phyloP scores from a whole-genome alignment of 1,140 invertebrate species.

The Drosophila tani region DNA sequence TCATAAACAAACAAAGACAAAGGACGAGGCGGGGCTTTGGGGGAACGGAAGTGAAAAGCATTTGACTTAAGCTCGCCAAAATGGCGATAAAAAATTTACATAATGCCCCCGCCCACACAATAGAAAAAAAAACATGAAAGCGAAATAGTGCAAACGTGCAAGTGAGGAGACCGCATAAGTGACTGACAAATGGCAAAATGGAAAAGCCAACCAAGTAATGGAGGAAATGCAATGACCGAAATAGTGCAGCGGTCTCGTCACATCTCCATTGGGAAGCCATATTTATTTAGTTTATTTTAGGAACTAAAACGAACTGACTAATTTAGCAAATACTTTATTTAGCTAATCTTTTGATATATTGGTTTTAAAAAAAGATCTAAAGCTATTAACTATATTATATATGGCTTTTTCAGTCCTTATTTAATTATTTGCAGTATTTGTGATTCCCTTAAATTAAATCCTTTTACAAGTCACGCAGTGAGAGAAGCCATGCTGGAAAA shows the following conservation, averaged over 20 bases:
- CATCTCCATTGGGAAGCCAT: neutral
- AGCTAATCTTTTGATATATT: too few relatives aligned
- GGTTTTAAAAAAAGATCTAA: too few relatives aligned
- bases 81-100: slow-evolving; percentile 56
- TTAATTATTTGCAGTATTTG: too few relatives aligned
- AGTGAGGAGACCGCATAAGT: slow-evolving; percentile 24
- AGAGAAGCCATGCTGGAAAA: neutral
- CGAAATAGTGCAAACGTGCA: slow-evolving; percentile 22
- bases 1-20: slow-evolving; percentile 46
- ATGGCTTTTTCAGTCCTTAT: too few relatives aligned
- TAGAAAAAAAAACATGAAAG: slow-evolving; percentile 15
- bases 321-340: too few relatives aligned
- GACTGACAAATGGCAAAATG: slow-evolving; percentile 42
- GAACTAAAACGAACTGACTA: neutral
- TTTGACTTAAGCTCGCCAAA: slow-evolving; percentile 48
- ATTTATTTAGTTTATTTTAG: neutral
- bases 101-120: slow-evolving; percentile 28
- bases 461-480: neutral
- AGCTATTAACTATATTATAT: too few relatives aligned
- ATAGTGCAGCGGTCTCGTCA: neutral
- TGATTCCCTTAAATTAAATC: neutral
- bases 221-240: slow-evolving; percentile 10
- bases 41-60: slow-evolving; percentile 20
- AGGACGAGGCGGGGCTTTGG: slow-evolving; percentile 2
- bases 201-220: slow-evolving; percentile 13